phyloP scores from a whole-genome alignment of 2,797 vertebrate genomes.

The Knipowitschia caucasica region DNA sequence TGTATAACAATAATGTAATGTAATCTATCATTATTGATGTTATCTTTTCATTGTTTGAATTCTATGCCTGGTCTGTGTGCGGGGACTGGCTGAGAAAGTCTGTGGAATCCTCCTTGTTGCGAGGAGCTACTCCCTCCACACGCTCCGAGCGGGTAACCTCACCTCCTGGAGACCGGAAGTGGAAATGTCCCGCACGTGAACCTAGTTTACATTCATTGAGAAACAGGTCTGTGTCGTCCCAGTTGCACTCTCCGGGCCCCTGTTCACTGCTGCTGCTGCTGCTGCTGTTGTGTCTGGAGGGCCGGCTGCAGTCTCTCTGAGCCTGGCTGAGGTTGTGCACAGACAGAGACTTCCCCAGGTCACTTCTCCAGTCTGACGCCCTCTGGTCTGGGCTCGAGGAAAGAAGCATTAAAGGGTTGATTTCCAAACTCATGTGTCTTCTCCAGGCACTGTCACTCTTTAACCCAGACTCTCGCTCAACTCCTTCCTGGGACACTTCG shows the following conservation, averaged over 20 bases:
- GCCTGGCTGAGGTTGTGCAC: conserved; percentile 88
- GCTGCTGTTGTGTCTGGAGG: conserved; percentile 54
- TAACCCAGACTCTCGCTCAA: conserved; percentile 63
- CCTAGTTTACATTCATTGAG: conserved; percentile 86
- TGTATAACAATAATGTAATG: conserved; percentile 24
- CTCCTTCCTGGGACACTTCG: conserved; percentile 36
- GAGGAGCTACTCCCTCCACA: conserved; percentile 73
- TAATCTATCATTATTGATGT: not conserved
- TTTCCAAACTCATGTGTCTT: conserved; percentile 86
- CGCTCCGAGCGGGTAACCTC: conserved; percentile 79
- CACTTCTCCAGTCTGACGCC: conserved; percentile 74
- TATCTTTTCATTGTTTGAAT: conserved; percentile 18
- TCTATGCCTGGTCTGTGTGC: conserved; percentile 86
- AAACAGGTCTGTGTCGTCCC: conserved; percentile 89
- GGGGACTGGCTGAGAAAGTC: conserved; percentile 85
- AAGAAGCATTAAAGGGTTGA: conserved; percentile 82
- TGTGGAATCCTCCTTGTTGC: conserved; percentile 75
- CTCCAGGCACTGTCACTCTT: conserved; percentile 83
- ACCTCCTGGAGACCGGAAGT: conserved; percentile 73
- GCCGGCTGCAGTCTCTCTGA: conserved; percentile 47
- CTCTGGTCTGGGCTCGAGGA: conserved; percentile 51
- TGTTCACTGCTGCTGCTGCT: conserved; percentile 70
- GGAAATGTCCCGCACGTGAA: conserved; percentile 75
- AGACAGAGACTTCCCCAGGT: conserved; percentile 88
- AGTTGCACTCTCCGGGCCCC: conserved; percentile 60